phyloP scores from a whole-genome alignment of 2,797 vertebrate species.

The Lithobates pipiens region DNA sequence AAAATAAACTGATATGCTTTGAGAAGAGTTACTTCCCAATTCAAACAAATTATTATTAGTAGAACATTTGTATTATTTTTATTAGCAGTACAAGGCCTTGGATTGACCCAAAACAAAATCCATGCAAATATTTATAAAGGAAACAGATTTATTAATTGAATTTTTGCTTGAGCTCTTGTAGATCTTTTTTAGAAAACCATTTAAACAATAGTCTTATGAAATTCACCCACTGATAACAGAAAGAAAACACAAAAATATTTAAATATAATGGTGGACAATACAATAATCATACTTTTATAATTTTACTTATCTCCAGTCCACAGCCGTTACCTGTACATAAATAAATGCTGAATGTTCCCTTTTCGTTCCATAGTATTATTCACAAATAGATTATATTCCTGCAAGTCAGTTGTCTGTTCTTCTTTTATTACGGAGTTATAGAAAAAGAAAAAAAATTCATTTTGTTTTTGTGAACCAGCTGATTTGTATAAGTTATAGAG shows the following conservation, averaged over 20 bases:
- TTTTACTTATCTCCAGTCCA: too few species aligned
- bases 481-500: too few species aligned
- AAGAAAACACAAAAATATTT: not conserved
- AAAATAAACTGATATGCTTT: not conserved
- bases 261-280: not conserved
- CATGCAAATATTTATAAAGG: slow-evolving; percentile 28
- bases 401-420: too few species aligned
- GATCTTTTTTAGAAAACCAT: not conserved
- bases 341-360: too few species aligned
- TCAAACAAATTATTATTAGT: not conserved
- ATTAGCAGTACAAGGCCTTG: slow-evolving; percentile 16
- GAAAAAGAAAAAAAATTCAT: too few species aligned
- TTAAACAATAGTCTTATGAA: not conserved
- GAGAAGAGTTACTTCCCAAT: not conserved
- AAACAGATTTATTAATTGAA: slow-evolving; percentile 14
- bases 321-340: too few species aligned
- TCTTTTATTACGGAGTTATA: too few species aligned
- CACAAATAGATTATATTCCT: too few species aligned
- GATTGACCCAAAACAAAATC: not conserved
- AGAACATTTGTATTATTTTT: slow-evolving; percentile 21
- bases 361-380: too few species aligned
- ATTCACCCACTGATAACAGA: not conserved
- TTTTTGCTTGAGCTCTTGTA: not conserved
- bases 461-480: too few species aligned
- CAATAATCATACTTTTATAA: not conserved